Base-by-base conservation (phyloP, 2,888 invertebrate genomes). In the Pherbina coryleti region DNA sequence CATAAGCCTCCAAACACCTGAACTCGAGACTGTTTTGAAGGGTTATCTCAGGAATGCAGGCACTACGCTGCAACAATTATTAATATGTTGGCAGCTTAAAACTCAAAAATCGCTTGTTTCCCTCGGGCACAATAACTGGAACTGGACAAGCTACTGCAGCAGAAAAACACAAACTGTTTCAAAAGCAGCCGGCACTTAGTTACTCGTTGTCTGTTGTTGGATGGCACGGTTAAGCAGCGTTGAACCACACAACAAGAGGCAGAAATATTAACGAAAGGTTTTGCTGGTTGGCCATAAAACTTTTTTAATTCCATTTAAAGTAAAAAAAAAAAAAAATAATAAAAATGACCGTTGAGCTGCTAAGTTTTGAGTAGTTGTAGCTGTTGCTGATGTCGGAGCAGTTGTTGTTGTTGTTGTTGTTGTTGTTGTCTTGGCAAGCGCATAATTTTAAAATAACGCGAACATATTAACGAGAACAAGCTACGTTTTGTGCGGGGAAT, bases 301-400 rank as follows among this genome's bases (percentile, higher is more conserved):
- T 72, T 69, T 69, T 69, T 72, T 57, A 72, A 72, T 72, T 72
- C 72, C 72, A 72, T 72, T 72, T 44, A 44, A 70, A 53, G 44
- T 22, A 57, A 34, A 37, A 55, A 72, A 57, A 37, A 37, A 44
- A 57, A 72, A 60, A 60, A 11, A 44, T 11, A 44, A 17, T 25
- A n/a, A n/a, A n/a, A 57, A 28, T 51, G 51, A 19, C 34, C 37
- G 44, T 44, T 72, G 34, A 53, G 51, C 69, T 51, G 69, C 69
- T 31, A 64, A 64, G 60, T 22, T 51, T 69, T 51, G 49, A 51
- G 49, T 69, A 51, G 25, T 51, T 28, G 19, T 51, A 17, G 69
- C 49, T 67, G 67, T 66, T 66, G 66, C 19, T 66, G 37, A 44
- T 66, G 9, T 14, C 51, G 34, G 37, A 31, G 5, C 31, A 57